Evolutionary conservation across 2,797 vertebrate species (phyloP).

Genomic region (Distichodus sexfasciatus): DNA sequence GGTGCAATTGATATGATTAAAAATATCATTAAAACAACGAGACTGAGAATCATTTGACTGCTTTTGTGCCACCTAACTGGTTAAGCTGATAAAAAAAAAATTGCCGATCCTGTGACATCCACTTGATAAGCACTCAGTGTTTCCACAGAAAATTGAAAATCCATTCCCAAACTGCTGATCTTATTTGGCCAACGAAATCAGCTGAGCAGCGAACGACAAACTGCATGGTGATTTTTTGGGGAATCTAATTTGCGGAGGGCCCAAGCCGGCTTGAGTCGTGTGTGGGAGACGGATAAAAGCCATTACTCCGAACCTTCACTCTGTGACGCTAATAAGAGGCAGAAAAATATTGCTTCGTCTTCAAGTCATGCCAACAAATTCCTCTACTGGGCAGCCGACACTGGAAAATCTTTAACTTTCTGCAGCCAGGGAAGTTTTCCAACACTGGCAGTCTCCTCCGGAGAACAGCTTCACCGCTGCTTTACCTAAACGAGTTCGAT

Average conservation of each 20-base stretch:
- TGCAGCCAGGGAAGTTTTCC: slow-evolving; percentile 46
- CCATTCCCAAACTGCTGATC: slow-evolving; percentile 13
- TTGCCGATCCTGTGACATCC: slow-evolving; percentile 3
- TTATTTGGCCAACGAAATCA: slow-evolving; percentile 42
- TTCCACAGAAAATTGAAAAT: slow-evolving; percentile 8
- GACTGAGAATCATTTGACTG: background rate
- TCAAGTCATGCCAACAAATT: slow-evolving; percentile 72
- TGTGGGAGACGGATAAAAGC: slow-evolving; percentile 65
- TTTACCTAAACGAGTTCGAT: slow-evolving; percentile 8
- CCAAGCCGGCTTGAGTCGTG: slow-evolving; percentile 14
- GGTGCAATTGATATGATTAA: background rate
- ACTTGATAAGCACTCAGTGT: background rate
- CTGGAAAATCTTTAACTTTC: slow-evolving; percentile 64
- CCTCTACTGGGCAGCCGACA: slow-evolving; percentile 67
- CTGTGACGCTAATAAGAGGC: slow-evolving; percentile 72
- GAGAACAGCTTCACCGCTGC: background rate
- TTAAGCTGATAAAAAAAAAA: background rate
- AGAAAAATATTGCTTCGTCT: slow-evolving; percentile 68
- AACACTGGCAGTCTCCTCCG: slow-evolving; percentile 14
- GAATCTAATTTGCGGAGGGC: slow-evolving; percentile 67
- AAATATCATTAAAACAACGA: background rate
- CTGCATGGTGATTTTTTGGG: slow-evolving; percentile 56
- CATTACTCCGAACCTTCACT: slow-evolving; percentile 69
- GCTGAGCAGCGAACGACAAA: slow-evolving; percentile 36
- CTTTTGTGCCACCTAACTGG: background rate